phyloP scores from a whole-genome alignment of 2,888 invertebrate species.

The Entomobrya proxima region DNA sequence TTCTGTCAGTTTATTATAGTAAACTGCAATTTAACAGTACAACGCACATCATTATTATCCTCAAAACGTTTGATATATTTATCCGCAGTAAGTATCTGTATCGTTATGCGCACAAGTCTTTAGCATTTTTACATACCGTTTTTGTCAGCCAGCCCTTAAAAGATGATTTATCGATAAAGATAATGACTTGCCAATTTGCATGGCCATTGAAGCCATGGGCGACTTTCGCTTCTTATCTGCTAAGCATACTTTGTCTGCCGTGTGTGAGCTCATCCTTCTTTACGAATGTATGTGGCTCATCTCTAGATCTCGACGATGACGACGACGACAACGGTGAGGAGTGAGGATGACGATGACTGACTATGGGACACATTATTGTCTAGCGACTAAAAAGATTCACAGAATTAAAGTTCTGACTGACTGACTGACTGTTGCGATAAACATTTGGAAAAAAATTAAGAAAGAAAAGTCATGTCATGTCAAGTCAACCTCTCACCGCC shows the following conservation, averaged over 20 bases:
- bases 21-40: neutral
- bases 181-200: slow-evolving; percentile 69
- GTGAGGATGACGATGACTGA: neutral
- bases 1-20: too few relatives aligned
- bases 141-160: slow-evolving; percentile 65
- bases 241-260: slow-evolving; percentile 39
- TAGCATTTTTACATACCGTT: slow-evolving; percentile 13
- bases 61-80: neutral
- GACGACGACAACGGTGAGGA: neutral
- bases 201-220: slow-evolving; percentile 62
- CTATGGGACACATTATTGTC: slow-evolving; percentile 47
- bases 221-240: slow-evolving; percentile 61
- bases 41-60: neutral
- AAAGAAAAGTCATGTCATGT: slow-evolving; percentile 69
- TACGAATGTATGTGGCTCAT: neutral
- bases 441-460: slow-evolving; percentile 59
- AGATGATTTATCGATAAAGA: slow-evolving; percentile 69
- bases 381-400: slow-evolving; percentile 7
- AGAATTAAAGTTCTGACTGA: slow-evolving; percentile 33
- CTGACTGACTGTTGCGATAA: slow-evolving; percentile 55
- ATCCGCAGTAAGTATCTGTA: too few relatives aligned
- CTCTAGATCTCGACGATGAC: neutral
- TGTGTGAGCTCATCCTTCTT: slow-evolving; percentile 57
- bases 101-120: neutral
- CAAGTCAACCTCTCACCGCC: slow-evolving; percentile 68